Conservation (phyloP, 2,797 vertebrate species). For the Tokudaia tokunoshimensis region DNA sequence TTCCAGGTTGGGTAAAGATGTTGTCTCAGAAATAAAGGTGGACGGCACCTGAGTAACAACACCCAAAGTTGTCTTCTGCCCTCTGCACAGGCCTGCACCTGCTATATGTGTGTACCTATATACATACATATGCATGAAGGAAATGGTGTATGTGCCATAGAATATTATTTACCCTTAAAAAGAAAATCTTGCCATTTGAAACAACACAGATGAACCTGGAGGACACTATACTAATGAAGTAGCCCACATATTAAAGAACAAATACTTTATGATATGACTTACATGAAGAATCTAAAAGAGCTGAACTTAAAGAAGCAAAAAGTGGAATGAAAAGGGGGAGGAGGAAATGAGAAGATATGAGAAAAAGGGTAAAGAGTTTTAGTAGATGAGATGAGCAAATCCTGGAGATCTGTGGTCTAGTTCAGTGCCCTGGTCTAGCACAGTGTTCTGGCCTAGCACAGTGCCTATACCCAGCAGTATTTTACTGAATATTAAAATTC, state of each 20-base stretch:
- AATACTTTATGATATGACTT: not conserved
- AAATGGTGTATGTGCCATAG: not conserved
- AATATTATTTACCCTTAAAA: not conserved
- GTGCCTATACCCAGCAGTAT: not conserved
- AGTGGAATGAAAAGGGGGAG: not conserved
- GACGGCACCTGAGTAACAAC: not conserved
- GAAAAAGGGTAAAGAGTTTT: not conserved
- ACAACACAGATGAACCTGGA: not conserved
- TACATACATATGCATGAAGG: not conserved
- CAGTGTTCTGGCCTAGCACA: not conserved
- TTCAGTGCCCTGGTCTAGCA: not conserved
- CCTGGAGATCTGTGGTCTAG: not conserved
- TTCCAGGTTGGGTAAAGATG: not conserved
- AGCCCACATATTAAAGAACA: not conserved
- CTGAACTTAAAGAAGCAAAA: not conserved
- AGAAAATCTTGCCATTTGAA: constrained; percentile 6
- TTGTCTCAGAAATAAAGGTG: not conserved
- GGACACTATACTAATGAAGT: not conserved
- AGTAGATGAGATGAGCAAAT: not conserved
- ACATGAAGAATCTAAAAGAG: constrained; percentile 2
- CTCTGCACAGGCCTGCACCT: not conserved
- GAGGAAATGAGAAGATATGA: not conserved
- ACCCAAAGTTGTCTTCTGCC: not conserved
- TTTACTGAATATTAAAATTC: not conserved
- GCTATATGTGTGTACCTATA: not conserved